A percentile compares a stretch with the other conserved stretches of the same genome.
phyloP scores from a whole-genome alignment of 2,888 invertebrate species.

The Boloria selene region DNA sequence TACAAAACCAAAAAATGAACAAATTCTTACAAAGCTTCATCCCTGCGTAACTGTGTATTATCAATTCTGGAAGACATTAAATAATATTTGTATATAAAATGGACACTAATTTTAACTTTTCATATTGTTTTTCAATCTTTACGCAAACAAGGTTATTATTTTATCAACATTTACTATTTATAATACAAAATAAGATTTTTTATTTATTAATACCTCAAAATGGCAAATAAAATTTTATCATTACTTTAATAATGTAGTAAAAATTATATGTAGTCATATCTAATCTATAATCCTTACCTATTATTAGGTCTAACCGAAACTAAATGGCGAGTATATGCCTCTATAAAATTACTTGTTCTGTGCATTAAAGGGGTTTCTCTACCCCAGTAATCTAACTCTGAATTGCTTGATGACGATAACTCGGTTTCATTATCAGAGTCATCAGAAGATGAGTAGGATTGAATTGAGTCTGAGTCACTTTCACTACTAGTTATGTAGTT shows the following conservation, averaged over 20 bases:
- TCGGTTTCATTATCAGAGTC: not conserved
- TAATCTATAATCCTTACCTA: conserved; percentile 12
- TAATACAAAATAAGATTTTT: too few species aligned
- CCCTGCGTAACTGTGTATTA: conserved; percentile 22
- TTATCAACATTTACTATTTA: too few species aligned
- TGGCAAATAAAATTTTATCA: too few species aligned
- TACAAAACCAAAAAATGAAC: conserved; percentile 3
- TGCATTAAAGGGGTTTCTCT: conserved; percentile 4
- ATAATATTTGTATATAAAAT: not conserved
- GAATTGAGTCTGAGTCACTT: conserved; percentile 44
- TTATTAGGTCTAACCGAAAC: not conserved
- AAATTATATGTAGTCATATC: too few species aligned
- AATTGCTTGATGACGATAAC: not conserved
- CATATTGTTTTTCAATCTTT: too few species aligned
- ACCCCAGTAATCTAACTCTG: conserved; percentile 21
- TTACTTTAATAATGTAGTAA: too few species aligned
- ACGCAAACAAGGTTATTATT: too few species aligned
- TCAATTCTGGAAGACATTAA: conserved; percentile 33
- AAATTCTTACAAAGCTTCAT: conserved; percentile 47
- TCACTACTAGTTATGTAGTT: conserved; percentile 36
- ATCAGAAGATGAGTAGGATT: not conserved
- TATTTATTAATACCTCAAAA: too few species aligned
- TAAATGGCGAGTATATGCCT: conserved; percentile 1
- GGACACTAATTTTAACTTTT: too few species aligned
- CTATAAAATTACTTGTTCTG: not conserved